Evolutionary conservation across 2,113 vertebrate genomes (phyloP), one percentile per base, ranked within the genome.

Genomic region (Scomber japonicus): DNA sequence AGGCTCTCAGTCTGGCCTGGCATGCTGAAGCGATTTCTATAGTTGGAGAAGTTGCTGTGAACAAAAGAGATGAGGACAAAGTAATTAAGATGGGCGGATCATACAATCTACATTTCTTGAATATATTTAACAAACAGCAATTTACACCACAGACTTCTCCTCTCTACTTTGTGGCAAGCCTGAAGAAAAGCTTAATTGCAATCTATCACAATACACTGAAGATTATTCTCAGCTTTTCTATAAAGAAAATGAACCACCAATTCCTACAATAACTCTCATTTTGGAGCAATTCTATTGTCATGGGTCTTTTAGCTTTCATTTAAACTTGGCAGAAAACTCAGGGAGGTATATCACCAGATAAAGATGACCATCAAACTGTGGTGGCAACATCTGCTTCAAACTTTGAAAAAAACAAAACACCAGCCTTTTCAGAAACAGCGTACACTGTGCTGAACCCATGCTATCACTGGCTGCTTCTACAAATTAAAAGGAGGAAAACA

Each of bases 31-130:
- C 16, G 88, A 81, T 90, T 95, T 90, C 93, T 96, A 92, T 96
- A 97, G 96, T 95, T 96, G 83, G 96, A 96, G 92, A 97, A 97
- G 93, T 95, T 96, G 89, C 95, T 95, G 94, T 75, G 90, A 87
- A 93, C 83, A 94, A 84, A 81, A n/a, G 74, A 91, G 87, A 60
- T 78, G 12, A 45, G 16, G 11, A 59, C 30, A 91, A 87, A 87
- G 3, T 35, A 8, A 76, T 14, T 80, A 62, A 94, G 91, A 93
- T 55, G 78, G 82, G 55, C 44, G 68, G 50, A 93, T 89, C 24
- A 27, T 1, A 27, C 24, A 27, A 27, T 27, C 55, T 82, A 81
- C 73, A 44, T 94, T 92, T 89, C 68, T 90, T 77, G 69, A 92
- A 80, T 64, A 31, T 75, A 3, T 9, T 2, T 45, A 71, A 94